A percentile compares a stretch with the other conserved stretches of the same genome.
Conservation (phyloP, 2,113 vertebrate genomes). For the Sander lucioperca region DNA sequence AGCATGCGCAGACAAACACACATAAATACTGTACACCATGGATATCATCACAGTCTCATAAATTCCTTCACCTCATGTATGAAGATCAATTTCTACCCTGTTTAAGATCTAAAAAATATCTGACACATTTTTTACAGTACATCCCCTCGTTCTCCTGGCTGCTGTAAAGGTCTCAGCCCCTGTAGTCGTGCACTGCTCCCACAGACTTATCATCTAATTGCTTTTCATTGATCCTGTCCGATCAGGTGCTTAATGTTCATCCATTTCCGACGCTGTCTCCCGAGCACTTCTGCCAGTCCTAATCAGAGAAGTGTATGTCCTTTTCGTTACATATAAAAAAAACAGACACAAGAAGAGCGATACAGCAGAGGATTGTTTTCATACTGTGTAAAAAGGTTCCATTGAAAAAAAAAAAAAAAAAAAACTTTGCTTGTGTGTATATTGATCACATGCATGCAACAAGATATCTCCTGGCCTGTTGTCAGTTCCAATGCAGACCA, state of each 20-base stretch:
- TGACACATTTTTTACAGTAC: conserved; percentile 27
- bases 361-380: conserved; percentile 47
- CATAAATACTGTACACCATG: conserved; percentile 55
- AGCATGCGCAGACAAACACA: conserved; percentile 40
- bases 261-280: conserved; percentile 71
- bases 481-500: conserved; percentile 50
- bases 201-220: conserved; percentile 80
- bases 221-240: conserved; percentile 85
- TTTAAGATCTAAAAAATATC: conserved; percentile 27
- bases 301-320: conserved; percentile 72
- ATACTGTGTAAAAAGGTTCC: conserved; percentile 29
- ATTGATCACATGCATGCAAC: conserved; percentile 28
- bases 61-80: conserved; percentile 20
- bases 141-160: conserved; percentile 9
- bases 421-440: conserved; percentile 28
- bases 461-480: conserved; percentile 40
- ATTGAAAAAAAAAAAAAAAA: background rate
- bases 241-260: conserved; percentile 80
- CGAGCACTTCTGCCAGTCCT: conserved; percentile 61
- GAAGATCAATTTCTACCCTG: conserved; percentile 16
- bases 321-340: conserved; percentile 72
- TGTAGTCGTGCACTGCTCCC: conserved; percentile 12
- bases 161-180: conserved; percentile 57
- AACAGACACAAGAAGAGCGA: conserved; percentile 35
- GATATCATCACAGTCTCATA: conserved; percentile 23